Conservation (phyloP, 1,140 invertebrate species). For the Euborellia annulipes region DNA sequence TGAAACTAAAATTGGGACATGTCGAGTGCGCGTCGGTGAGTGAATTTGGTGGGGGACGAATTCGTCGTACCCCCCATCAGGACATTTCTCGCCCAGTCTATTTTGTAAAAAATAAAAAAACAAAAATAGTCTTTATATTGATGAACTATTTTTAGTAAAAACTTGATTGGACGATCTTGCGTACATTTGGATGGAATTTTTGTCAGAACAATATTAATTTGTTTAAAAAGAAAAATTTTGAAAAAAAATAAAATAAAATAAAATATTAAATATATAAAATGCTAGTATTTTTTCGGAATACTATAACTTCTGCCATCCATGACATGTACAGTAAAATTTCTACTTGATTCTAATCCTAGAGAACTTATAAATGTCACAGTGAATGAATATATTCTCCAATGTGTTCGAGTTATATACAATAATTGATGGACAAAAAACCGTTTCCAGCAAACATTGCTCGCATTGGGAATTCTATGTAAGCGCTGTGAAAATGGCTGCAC, state of each 20-base stretch:
- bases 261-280: neutral
- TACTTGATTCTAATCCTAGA: neutral
- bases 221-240: neutral
- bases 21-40: neutral
- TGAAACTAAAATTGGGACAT: slow-evolving; percentile 7
- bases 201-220: slow-evolving; percentile 1
- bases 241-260: neutral
- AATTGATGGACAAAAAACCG: too few relatives aligned
- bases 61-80: neutral
- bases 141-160: neutral
- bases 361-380: too few relatives aligned
- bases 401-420: too few relatives aligned
- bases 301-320: slow-evolving; percentile 8
- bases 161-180: neutral
- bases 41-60: neutral
- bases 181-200: neutral
- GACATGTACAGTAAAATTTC: slow-evolving; percentile 10
- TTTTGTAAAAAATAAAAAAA: slow-evolving; percentile 1
- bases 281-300: neutral
- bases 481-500: too few relatives aligned
- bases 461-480: too few relatives aligned
- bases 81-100: neutral
- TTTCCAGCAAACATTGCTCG: too few relatives aligned
- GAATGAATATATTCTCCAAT: too few relatives aligned
- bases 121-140: neutral